Evolutionary conservation across 2,113 vertebrate genomes (phyloP), one percentile per base, ranked within the genome.

Genomic region (Microcebus ravelobensis): DNA sequence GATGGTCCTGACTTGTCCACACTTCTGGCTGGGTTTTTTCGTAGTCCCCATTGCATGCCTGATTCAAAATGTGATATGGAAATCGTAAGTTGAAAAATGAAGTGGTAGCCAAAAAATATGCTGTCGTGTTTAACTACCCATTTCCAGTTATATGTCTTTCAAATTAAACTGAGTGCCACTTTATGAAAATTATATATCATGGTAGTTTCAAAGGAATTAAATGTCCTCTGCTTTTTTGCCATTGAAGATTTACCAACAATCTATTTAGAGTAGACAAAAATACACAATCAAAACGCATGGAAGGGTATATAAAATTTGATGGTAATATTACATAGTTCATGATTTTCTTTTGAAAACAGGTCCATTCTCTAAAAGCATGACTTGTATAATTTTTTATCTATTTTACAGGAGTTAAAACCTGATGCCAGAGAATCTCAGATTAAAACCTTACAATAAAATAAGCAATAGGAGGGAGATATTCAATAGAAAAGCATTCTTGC

Each of bases 21-120:
- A 99, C 98, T 99, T 99, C 99, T 99, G 99, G 99, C 98, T 99
- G 96, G 99, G 99, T 83, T 98, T 99, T 97, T 96, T 99, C 96
- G 98, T 99, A 50, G 99, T 99, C 95, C 99, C 99, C 42, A 98
- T 98, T 88, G 98, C 98, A 3, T 99, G 99, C 98, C 99, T 99
- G 98, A 98, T 99, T 97, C 99, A 99, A 98, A 99, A 99, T 20
- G 98, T 99, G 76, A 98, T 98, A 4, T 99, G 99, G 99, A 99
- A 98, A 95, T 99, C 98, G 99, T 99, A 99, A 99, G 99, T 99
- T 98, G 76, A 92, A 94, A 95, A 90, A 71, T 79, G 68, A 90
- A 45, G 59, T 52, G 57, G 15, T 57, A 83, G 50, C 70, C 50
- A 77, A 86, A 87, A 86, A 18, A 4, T 74, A 48, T n/a, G n/a